Evolutionary conservation across 1,140 invertebrate species (phyloP).

Genomic region (Ostrea edulis): DNA sequence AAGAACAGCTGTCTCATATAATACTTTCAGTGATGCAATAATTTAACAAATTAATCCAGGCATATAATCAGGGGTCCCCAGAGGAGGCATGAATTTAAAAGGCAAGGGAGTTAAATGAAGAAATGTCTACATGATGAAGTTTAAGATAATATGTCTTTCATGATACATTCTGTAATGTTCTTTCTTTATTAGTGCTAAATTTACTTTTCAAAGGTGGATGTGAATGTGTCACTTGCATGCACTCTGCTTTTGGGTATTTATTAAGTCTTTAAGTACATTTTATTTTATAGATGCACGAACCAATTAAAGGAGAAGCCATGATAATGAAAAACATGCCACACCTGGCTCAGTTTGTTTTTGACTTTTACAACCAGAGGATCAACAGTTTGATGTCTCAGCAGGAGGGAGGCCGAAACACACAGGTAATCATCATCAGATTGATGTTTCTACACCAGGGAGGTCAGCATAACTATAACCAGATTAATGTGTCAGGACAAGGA

Average conservation of each 20-base stretch:
- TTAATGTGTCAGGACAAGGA: conserved; percentile 66
- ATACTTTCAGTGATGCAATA: too few relatives aligned
- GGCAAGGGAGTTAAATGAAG: too few relatives aligned
- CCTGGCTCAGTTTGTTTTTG: conserved; percentile 95
- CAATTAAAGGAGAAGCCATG: conserved; percentile 73
- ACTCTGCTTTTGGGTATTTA: neutral
- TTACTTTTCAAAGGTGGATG: too few relatives aligned
- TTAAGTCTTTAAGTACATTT: neutral
- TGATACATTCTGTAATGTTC: too few relatives aligned
- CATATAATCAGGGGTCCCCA: too few relatives aligned
- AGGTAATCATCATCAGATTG: neutral
- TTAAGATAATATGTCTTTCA: too few relatives aligned
- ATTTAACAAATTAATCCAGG: too few relatives aligned
- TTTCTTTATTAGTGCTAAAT: too few relatives aligned
- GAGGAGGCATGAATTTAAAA: too few relatives aligned
- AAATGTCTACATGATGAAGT: too few relatives aligned
- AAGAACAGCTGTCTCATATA: too few relatives aligned
- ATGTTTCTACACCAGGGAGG: neutral
- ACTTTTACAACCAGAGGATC: conserved; percentile 91
- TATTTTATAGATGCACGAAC: conserved; percentile 64
- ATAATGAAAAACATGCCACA: conserved; percentile 92
- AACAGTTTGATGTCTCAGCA: conserved; percentile 77
- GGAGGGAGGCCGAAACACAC: neutral
- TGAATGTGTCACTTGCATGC: too few relatives aligned
- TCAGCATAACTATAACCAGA: neutral